Evolutionary conservation across 2,797 vertebrate species (phyloP), one percentile per base, ranked within the genome.

Genomic region (Clangula hyemalis): DNA sequence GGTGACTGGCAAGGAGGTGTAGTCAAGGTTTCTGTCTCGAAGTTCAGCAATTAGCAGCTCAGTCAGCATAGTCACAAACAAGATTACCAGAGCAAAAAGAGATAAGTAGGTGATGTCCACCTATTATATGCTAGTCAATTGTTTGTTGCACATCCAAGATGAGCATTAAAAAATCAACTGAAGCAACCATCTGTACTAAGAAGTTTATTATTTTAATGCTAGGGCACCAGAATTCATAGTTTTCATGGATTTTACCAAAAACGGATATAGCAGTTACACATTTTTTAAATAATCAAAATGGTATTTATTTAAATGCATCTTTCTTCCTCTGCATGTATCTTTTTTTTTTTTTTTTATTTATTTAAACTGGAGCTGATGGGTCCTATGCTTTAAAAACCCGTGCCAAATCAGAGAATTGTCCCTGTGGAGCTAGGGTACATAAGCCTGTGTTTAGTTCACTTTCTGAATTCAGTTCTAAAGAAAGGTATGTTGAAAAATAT

Each of bases 391-490:
- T 49, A 28, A 85, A 64, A 71, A 86, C 11, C 10, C 47, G 7
- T 34, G 34, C 38, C 38, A 80, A 88, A 86, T 41, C 5, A 28
- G 36, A 16, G 24, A 71, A 45, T 71, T 77, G 3, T 57, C 38
- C 39, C 2, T 65, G 11, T 77, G 72, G 34, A 83, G 25, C 19
- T 85, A 75, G 15, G 43, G 16, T 38, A 10, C 1, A 0, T 64
- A 60, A 87, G 13, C 38, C 27, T 79, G 10, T 1, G 0, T 71
- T 93, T 79, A 51, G 3, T 0, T 78, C 51, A 30, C 0, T 0
- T 75, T 49, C 43, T 84, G 61, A 87, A 87, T 82, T 81, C 39
- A 47, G 49, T 21, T 34, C 61, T 74, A 47, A 90, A 53, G 30
- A 34, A 66, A 49, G 39, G 12, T 14, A 8, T 65, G 14, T 27